Base-by-base conservation (phyloP, 2,888 invertebrate species). In the Catocala nupta region DNA sequence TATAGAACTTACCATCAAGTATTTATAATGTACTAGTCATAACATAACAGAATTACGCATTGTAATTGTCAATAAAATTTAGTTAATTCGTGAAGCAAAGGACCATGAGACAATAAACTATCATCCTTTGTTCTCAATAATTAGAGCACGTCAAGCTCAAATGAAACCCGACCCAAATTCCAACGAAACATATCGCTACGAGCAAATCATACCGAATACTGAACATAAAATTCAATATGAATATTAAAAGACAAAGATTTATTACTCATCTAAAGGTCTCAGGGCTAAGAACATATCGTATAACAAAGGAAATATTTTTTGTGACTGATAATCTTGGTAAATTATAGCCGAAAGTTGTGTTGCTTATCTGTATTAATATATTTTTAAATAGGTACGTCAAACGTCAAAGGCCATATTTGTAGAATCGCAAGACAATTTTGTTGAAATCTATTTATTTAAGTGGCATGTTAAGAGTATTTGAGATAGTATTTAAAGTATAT, bases 71-170 rank as follows among this genome's bases (percentile, higher is more conserved):
- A 64, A 56, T 66, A 59, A 64, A 54, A 60, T 48, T 51, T 49
- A 55, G 68, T 71, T 73, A 67, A 78, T 73, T 73, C 55, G 63
- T 54, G 33, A 59, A 59, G 55, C 53, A 49, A 42, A 11, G 62
- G 62, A 55, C 48, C 48, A 25, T 50, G 68, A 73, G 72, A 82
- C 82, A 83, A 84, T 86, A 80, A 84, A 82, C 80, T 60, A 63
- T 59, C 74, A 70, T 81, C 85, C 84, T 86, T 88, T 89, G 87
- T 88, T 85, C 83, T 65, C 72, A 73, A 81, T 86, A 86, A 88
- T 89, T 87, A 85, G 80, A 77, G 67, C 77, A 76, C 75, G 75
- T 77, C 78, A 68, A 75, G 69, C 72, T 79, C 68, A 67, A 84
- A 82, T 75, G 82, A 80, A 81, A 75, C 77, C 69, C 76, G 80